These are phyloP conservation scores for Geopemphigus sp. DNA, from an alignment of 1,140 invertebrate genomes.

Conservation along the genomic window DNA sequence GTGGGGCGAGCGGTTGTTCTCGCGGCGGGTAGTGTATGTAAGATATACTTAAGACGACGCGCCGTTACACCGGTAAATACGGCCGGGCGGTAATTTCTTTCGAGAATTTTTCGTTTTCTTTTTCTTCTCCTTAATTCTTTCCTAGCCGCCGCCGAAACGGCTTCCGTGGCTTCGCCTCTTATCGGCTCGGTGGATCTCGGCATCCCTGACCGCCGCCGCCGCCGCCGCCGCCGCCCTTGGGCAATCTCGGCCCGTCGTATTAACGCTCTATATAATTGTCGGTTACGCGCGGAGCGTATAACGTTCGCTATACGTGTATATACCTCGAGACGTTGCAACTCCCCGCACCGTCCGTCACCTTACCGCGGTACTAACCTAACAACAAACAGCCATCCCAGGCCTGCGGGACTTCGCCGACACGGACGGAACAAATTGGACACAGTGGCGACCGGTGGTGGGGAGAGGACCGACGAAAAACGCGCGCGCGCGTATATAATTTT, in stretches of 20 bases:
- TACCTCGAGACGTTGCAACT: background rate
- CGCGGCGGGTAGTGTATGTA: background rate
- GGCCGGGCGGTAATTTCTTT: too few species aligned
- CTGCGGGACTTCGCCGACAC: background rate
- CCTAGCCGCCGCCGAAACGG: conserved; percentile 27
- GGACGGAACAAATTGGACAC: conserved; percentile 13
- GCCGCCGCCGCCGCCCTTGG: conserved; percentile 37
- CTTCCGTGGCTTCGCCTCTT: conserved; percentile 34
- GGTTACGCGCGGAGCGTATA: conserved; percentile 6
- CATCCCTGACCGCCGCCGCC: background rate
- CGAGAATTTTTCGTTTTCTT: too few species aligned
- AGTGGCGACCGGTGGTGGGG: too few species aligned
- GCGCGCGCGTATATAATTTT: background rate
- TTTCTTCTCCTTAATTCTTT: too few species aligned
- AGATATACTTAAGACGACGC: background rate
- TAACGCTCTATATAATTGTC: conserved; percentile 34
- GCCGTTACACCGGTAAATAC: too few species aligned
- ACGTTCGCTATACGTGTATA: background rate
- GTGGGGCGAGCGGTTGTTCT: too few species aligned
- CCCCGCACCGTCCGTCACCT: background rate
- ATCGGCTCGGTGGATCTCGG: background rate
- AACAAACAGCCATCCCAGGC: too few species aligned
- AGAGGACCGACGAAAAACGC: too few species aligned
- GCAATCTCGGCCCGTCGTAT: conserved; percentile 44
- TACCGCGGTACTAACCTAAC: too few species aligned